phyloP scores from a whole-genome alignment of 1,140 invertebrate species.

The Drosophila jambulina region DNA sequence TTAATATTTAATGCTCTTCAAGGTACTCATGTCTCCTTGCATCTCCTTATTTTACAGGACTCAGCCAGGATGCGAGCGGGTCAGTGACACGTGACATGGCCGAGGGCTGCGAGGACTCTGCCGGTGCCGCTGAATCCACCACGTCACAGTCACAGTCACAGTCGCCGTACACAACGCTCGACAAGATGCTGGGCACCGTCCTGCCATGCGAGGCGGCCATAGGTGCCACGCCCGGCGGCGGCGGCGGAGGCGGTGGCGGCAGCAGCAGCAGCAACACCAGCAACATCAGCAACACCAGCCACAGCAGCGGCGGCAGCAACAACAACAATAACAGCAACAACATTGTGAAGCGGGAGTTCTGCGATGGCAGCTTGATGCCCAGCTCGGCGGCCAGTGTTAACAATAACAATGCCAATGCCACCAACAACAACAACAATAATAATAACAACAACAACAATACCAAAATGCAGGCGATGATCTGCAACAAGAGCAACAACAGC shows the following conservation, averaged over 20 bases:
- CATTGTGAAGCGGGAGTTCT: slow-evolving; percentile 82
- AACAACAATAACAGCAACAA: slow-evolving; percentile 38
- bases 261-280: slow-evolving; percentile 54
- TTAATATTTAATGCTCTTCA: slow-evolving; percentile 28
- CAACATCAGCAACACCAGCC: slow-evolving; percentile 41
- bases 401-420: slow-evolving; percentile 49
- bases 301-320: slow-evolving; percentile 45
- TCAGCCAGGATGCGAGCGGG: slow-evolving; percentile 57
- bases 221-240: slow-evolving; percentile 64
- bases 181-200: slow-evolving; percentile 84
- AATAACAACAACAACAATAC: slow-evolving; percentile 62
- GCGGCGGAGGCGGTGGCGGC: slow-evolving; percentile 14
- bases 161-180: slow-evolving; percentile 61
- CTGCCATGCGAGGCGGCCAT: slow-evolving; percentile 83
- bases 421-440: slow-evolving; percentile 51
- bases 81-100: slow-evolving; percentile 80
- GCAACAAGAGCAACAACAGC: slow-evolving; percentile 45
- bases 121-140: slow-evolving; percentile 74
- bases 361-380: slow-evolving; percentile 73
- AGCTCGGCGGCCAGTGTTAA: slow-evolving; percentile 62
- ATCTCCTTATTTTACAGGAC: slow-evolving; percentile 32
- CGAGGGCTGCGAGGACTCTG: slow-evolving; percentile 84
- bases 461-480: slow-evolving; percentile 62
- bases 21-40: slow-evolving; percentile 18
- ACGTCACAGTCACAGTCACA: slow-evolving; percentile 71